phyloP scores from a whole-genome alignment of 64 coral and sea anemone genomes.

The Pocillopora verrucosa region DNA sequence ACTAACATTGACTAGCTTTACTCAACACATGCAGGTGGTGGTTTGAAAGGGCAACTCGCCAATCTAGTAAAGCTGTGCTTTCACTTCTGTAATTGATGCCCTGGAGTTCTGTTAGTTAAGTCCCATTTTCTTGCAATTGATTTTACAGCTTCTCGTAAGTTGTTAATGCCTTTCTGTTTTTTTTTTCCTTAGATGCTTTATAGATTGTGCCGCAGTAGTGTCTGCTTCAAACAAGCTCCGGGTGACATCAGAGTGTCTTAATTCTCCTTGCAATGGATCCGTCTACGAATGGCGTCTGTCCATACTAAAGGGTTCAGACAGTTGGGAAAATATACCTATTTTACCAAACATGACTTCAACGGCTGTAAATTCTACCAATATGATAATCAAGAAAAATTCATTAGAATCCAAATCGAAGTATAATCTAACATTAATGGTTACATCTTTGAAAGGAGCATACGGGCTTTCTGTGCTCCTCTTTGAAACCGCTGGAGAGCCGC shows the following conservation, averaged over 20 bases:
- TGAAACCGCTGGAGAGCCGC: not conserved
- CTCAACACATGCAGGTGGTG: no score
- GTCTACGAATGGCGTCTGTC: not conserved
- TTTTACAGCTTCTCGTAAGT: no score
- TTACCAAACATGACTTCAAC: not conserved
- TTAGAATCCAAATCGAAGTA: not conserved
- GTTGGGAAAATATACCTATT: not conserved
- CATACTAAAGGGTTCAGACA: not conserved
- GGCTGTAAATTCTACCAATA: not conserved
- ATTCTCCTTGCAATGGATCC: slow-evolving; percentile 13
- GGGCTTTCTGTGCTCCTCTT: not conserved
- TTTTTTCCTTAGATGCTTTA: not conserved
- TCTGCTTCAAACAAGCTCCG: slow-evolving; percentile 32
- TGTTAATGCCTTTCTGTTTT: no score
- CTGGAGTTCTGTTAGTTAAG: not conserved
- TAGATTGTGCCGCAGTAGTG: not conserved
- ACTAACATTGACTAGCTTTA: no score
- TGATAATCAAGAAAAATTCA: not conserved
- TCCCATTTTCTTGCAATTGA: no score
- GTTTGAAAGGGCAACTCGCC: no score
- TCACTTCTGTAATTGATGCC: no score
- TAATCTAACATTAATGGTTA: not conserved
- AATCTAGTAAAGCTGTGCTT: no score
- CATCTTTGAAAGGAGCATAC: not conserved
- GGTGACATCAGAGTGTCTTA: slow-evolving; percentile 20